Evolutionary conservation across 2,888 invertebrate genomes (phyloP).

Genomic region (Drosophila nr. perissopoda): DNA sequence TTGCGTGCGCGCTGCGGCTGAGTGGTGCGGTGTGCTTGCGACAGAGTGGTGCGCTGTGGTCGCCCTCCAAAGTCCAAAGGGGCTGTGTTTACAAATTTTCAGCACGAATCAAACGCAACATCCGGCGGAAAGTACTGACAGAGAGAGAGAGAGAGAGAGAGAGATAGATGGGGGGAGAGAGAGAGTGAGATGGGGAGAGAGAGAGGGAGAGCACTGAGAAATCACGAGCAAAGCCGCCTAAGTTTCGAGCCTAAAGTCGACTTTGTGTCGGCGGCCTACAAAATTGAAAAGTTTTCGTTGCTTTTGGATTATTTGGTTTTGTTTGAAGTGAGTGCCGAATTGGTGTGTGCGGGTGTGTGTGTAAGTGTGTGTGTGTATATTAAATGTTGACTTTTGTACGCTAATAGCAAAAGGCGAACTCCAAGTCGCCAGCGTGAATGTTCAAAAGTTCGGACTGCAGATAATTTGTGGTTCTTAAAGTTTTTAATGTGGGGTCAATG

Average conservation of each 20-base stretch:
- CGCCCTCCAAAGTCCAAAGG: slow-evolving; percentile 52
- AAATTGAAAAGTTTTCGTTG: slow-evolving; percentile 74
- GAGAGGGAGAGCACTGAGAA: not conserved
- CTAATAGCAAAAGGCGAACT: slow-evolving; percentile 71
- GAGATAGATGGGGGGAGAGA: no score
- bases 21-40: slow-evolving; percentile 13
- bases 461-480: slow-evolving; percentile 74
- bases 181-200: no score
- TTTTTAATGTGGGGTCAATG: slow-evolving; percentile 80
- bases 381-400: slow-evolving; percentile 77
- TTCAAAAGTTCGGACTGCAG: slow-evolving; percentile 71
- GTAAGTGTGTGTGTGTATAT: slow-evolving; percentile 23
- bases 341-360: slow-evolving; percentile 20
- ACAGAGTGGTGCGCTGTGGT: slow-evolving; percentile 12
- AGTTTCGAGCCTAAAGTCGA: slow-evolving; percentile 5
- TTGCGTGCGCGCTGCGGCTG: slow-evolving; percentile 57
- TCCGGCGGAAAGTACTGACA: slow-evolving; percentile 39
- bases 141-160: not conserved
- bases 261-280: slow-evolving; percentile 45
- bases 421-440: slow-evolving; percentile 55
- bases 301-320: slow-evolving; percentile 66
- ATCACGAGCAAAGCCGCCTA: not conserved
- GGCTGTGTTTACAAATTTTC: slow-evolving; percentile 66
- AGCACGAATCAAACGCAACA: slow-evolving; percentile 64
- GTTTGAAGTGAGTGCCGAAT: slow-evolving; percentile 55